A percentile compares a stretch with the other conserved stretches of the same genome.
Evolutionary conservation across 1,140 invertebrate genomes (phyloP).

Genomic region (Parasteatoda tepidariorum): DNA sequence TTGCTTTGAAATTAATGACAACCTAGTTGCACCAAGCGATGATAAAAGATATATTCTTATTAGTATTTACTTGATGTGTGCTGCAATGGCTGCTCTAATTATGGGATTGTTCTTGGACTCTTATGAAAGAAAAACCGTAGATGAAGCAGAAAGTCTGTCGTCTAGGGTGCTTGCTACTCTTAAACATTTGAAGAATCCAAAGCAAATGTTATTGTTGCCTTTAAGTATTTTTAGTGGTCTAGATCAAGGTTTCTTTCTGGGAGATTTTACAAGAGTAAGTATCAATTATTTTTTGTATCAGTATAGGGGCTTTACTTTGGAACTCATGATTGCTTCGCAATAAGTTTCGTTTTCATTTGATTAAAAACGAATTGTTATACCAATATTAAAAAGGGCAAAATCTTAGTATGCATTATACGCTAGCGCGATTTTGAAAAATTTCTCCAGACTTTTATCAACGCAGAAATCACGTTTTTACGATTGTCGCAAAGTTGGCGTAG

Average conservation of each 20-base stretch:
- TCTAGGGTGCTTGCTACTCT: slow-evolving; percentile 89
- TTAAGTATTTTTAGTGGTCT: slow-evolving; percentile 97
- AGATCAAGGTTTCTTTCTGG: slow-evolving; percentile 95
- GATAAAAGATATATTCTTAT: slow-evolving; percentile 88
- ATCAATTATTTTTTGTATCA: not conserved
- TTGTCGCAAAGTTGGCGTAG: too few species aligned
- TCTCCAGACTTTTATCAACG: too few species aligned
- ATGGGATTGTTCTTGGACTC: slow-evolving; percentile 90
- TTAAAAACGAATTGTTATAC: too few species aligned
- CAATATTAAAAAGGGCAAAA: too few species aligned
- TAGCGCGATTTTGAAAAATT: too few species aligned
- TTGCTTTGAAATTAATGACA: slow-evolving; percentile 52
- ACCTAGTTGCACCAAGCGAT: slow-evolving; percentile 81
- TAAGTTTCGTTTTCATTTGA: too few species aligned
- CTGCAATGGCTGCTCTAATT: slow-evolving; percentile 84
- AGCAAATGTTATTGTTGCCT: slow-evolving; percentile 92
- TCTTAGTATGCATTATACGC: too few species aligned
- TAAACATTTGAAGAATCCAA: slow-evolving; percentile 83
- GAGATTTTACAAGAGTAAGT: slow-evolving; percentile 90
- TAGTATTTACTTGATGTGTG: slow-evolving; percentile 88
- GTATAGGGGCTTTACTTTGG: too few species aligned
- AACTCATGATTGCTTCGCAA: too few species aligned
- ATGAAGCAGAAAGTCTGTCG: slow-evolving; percentile 76
- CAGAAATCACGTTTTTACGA: too few species aligned
- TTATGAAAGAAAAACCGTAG: slow-evolving; percentile 73